phyloP scores from a whole-genome alignment of 2,797 vertebrate genomes.

The Salmo trutta region DNA sequence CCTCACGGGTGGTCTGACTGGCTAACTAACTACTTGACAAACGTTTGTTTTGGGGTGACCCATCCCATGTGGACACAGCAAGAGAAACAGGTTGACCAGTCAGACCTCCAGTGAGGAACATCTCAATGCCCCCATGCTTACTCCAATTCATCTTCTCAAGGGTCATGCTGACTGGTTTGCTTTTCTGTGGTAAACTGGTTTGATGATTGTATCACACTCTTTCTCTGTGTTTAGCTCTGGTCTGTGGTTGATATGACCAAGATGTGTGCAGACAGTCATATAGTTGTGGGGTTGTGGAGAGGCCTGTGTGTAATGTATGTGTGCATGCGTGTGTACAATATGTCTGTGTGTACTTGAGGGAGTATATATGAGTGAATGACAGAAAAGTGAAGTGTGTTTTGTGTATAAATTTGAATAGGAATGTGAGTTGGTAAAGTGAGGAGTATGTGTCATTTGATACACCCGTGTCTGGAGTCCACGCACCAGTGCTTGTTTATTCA shows the following conservation, averaged over 20 bases:
- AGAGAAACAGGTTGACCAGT: too few relatives aligned
- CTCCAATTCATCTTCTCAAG: conserved; percentile 6
- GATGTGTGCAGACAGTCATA: conserved; percentile 6
- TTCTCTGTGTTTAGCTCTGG: conserved; percentile 13
- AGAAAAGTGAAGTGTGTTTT: too few relatives aligned
- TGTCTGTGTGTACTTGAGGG: neutral
- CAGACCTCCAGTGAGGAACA: conserved; percentile 8
- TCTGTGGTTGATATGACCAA: conserved; percentile 18
- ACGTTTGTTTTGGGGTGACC: too few relatives aligned
- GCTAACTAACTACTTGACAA: too few relatives aligned
- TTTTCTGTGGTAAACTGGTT: neutral
- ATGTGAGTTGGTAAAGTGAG: neutral
- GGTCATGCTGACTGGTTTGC: neutral
- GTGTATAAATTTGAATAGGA: too few relatives aligned
- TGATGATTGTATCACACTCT: neutral
- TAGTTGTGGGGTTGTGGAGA: too few relatives aligned
- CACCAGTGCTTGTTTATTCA: conserved; percentile 48
- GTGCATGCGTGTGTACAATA: conserved; percentile 6
- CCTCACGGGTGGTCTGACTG: too few relatives aligned
- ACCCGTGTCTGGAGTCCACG: conserved; percentile 5
- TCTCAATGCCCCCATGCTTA: conserved; percentile 35
- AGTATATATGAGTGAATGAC: too few relatives aligned
- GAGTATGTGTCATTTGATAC: conserved; percentile 26
- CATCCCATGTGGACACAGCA: too few relatives aligned
- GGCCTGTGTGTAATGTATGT: too few relatives aligned